Percentiles rank a stretch among this genome's conserved stretches.
Evolutionary conservation across 2,797 vertebrate species (phyloP).

Genomic region (Bucorvus abyssinicus): DNA sequence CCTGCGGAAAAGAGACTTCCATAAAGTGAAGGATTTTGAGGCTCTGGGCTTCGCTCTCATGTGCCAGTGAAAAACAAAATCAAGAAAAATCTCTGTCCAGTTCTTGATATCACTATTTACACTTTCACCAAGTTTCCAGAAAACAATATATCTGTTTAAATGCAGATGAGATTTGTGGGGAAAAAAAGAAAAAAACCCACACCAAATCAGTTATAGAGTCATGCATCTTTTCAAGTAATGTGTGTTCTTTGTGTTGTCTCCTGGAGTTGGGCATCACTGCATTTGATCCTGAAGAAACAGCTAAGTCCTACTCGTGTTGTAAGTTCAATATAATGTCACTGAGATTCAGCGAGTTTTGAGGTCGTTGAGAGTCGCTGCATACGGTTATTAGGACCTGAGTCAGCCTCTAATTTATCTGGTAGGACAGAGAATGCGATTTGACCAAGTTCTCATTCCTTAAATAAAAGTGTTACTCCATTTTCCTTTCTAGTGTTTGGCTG

Average conservation of each 20-base stretch:
- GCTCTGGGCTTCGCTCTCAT: background rate
- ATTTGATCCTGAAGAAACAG: background rate
- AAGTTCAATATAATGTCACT: background rate
- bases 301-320: background rate
- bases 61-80: background rate
- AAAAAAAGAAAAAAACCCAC: background rate
- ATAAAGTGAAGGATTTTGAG: background rate
- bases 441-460: background rate
- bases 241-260: background rate
- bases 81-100: background rate
- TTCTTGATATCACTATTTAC: background rate
- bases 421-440: background rate
- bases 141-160: background rate
- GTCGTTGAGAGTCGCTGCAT: background rate
- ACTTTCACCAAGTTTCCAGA: background rate
- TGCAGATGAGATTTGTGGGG: background rate
- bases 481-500: background rate
- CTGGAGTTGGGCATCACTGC: background rate
- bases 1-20: background rate
- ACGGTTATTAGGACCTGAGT: background rate
- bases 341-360: background rate
- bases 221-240: background rate
- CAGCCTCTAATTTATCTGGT: background rate
- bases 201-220: background rate
- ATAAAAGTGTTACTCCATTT: background rate